Evolutionary conservation across 2,888 invertebrate genomes (phyloP).

Genomic region (Subacronicta megacephala): DNA sequence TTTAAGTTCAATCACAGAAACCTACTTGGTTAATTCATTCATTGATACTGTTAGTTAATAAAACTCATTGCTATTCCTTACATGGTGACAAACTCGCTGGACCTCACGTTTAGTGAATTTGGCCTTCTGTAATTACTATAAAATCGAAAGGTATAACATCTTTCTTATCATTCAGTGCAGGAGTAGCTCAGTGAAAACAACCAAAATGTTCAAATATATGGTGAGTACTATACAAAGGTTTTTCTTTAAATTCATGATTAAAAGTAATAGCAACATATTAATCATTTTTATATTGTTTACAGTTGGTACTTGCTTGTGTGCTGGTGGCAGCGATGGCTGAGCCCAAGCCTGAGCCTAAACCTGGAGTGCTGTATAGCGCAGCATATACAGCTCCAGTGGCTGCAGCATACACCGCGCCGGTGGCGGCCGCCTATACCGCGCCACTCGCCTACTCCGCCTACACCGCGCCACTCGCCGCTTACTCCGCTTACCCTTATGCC

Average conservation of each 20-base stretch:
- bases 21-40: too few species aligned
- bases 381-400: slow-evolving; percentile 68
- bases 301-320: slow-evolving; percentile 76
- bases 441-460: slow-evolving; percentile 74
- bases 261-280: too few species aligned
- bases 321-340: slow-evolving; percentile 62
- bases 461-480: slow-evolving; percentile 65
- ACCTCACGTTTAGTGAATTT: slow-evolving; percentile 57
- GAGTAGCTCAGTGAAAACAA: slow-evolving; percentile 59
- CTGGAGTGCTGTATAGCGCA: slow-evolving; percentile 62
- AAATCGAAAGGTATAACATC: slow-evolving; percentile 48
- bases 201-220: slow-evolving; percentile 80
- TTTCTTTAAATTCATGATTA: slow-evolving; percentile 24
- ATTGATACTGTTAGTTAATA: slow-evolving; percentile 35
- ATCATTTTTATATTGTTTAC: slow-evolving; percentile 45
- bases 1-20: too few species aligned
- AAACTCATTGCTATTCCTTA: slow-evolving; percentile 35
- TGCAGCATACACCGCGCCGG: slow-evolving; percentile 67
- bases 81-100: slow-evolving; percentile 29
- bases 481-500: slow-evolving; percentile 68
- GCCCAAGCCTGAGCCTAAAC: slow-evolving; percentile 60
- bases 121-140: slow-evolving; percentile 73
- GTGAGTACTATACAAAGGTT: slow-evolving; percentile 66
- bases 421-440: slow-evolving; percentile 80
- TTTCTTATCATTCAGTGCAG: slow-evolving; percentile 65